phyloP scores from a whole-genome alignment of 2,113 vertebrate genomes.

The Aphyosemion australe region DNA sequence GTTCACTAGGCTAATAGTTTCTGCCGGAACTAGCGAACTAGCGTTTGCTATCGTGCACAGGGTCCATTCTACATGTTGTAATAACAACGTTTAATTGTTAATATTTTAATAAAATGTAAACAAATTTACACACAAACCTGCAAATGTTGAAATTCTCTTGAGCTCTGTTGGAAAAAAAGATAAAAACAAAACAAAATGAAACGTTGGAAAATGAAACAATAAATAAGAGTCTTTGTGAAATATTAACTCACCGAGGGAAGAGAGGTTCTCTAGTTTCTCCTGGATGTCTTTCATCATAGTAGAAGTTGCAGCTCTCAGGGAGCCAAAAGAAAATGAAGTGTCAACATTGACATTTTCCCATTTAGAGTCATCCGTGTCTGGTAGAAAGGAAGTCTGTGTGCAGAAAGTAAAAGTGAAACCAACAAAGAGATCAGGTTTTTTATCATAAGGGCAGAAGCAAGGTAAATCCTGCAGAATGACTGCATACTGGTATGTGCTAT shows the following conservation, averaged over 20 bases:
- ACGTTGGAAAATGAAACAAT: neutral
- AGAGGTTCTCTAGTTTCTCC: constrained; percentile 53
- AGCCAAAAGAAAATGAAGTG: constrained; percentile 36
- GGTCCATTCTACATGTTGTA: no score
- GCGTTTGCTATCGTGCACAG: no score
- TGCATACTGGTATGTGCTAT: neutral
- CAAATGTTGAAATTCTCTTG: constrained; percentile 38
- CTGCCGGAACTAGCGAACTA: no score
- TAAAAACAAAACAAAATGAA: accelerated
- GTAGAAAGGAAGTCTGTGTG: constrained; percentile 18
- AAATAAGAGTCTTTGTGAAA: neutral
- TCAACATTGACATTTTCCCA: constrained; percentile 24
- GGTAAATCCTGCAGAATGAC: neutral
- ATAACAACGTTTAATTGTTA: no score
- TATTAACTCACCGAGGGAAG: constrained; percentile 46
- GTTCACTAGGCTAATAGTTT: no score
- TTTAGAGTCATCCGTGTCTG: constrained; percentile 2
- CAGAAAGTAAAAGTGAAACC: neutral
- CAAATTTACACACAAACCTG: constrained; percentile 36
- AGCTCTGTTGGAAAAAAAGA: constrained; percentile 28
- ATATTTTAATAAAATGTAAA: no score
- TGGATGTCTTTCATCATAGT: constrained; percentile 51
- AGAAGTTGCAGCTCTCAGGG: constrained; percentile 32
- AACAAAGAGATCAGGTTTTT: neutral
- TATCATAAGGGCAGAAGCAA: no score